Evolutionary conservation across 2,888 invertebrate species (phyloP), one percentile per base, ranked within the genome.

Genomic region (Unio pictorum): DNA sequence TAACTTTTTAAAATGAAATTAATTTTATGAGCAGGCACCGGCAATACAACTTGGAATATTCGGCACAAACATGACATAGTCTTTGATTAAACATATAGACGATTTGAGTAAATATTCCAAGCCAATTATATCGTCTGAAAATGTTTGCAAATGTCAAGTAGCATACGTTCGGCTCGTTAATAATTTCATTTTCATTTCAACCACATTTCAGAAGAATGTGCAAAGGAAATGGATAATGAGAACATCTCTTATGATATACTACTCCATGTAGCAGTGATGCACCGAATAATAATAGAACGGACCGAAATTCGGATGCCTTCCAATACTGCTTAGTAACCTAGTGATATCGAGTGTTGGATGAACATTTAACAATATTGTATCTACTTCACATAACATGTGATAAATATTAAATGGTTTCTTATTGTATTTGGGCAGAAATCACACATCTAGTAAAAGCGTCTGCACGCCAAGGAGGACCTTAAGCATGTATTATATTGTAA

Each of bases 401-500:
- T 59, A 62, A 61, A 65, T 67, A 67, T 56, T 72, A 58, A 72
- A 79, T 28, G 61, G n/a, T 60, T 72, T 68, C 6, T 18, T 18
- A n/a, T 45, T 57, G 54, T 62, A 34, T 26, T 60, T 34, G 28
- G 64, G 20, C 45, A 64, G 56, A 69, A 76, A 79, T 72, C 73
- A 78, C 34, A 69, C 63, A 23, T 34, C 6, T n/a, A 79, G 45
- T 5, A 78, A 60, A 11, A 65, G 61, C 64, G 73, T 76, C n/a
- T 74, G 72, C n/a, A 75, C 68, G 1, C 75, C 74, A 7, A 74
- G 30, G 11, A 76, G 30, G 7, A 75, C 71, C 23, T 71, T 68
- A 67, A 76, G 78, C 75, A 78, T 78, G 45, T 78, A 78, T 26
- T 78, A 75, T n/a, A 75, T 73, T 11, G 71, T 72, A 30, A 66